Conservation (phyloP, 1,140 invertebrate genomes). For the Manduca sexta region DNA sequence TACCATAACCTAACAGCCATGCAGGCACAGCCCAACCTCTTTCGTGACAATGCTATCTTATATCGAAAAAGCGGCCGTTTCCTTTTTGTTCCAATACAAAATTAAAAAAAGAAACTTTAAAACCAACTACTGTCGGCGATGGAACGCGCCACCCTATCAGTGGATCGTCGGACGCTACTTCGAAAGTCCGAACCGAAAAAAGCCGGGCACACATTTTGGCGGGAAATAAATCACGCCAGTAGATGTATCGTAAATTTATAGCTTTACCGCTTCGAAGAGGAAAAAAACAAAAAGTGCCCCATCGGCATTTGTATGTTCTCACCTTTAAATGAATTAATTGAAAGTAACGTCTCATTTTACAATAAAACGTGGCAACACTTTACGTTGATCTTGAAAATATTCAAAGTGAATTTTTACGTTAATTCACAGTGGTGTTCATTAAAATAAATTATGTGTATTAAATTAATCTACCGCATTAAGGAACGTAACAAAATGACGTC, state of each 20-base stretch:
- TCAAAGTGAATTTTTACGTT: no score
- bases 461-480: no score
- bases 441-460: no score
- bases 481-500: no score
- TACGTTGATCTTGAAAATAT: no score
- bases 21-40: no score
- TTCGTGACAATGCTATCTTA: slow-evolving; percentile 55
- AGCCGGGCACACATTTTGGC: slow-evolving; percentile 65
- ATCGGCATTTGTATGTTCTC: no score
- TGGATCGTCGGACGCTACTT: slow-evolving; percentile 65
- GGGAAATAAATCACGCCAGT: slow-evolving; percentile 66
- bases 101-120: slow-evolving; percentile 45
- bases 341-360: no score
- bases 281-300: slow-evolving; percentile 36
- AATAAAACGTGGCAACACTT: no score
- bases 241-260: slow-evolving; percentile 66
- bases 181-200: slow-evolving; percentile 58
- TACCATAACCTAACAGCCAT: slow-evolving; percentile 15
- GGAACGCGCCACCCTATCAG: slow-evolving; percentile 62
- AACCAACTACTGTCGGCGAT: slow-evolving; percentile 61
- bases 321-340: no score
- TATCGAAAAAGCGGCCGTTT: slow-evolving; percentile 51
- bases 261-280: slow-evolving; percentile 40
- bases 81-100: slow-evolving; percentile 53
- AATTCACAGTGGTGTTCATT: no score